Evolutionary conservation across 2,113 vertebrate genomes (phyloP).

Genomic region (Leptodactylus fuscus): DNA sequence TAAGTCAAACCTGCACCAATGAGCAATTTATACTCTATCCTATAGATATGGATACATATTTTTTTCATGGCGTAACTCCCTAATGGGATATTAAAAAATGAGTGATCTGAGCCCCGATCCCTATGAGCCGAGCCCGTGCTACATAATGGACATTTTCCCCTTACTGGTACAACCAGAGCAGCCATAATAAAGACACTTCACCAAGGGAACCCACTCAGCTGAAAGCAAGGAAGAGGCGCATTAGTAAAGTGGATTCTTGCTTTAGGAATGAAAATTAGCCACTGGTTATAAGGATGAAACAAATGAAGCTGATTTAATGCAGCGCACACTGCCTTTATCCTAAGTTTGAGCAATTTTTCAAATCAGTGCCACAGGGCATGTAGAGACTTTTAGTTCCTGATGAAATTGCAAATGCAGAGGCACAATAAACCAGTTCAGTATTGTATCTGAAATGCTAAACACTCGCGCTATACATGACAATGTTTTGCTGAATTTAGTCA

Average conservation of each 20-base stretch:
- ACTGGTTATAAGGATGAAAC: conserved; percentile 58
- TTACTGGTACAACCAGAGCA: conserved; percentile 16
- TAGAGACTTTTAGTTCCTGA: conserved; percentile 54
- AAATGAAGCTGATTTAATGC: conserved; percentile 61
- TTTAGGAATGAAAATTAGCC: conserved; percentile 60
- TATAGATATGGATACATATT: too few relatives aligned
- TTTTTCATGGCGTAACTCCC: too few relatives aligned
- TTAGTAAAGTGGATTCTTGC: conserved; percentile 56
- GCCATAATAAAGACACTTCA: conserved; percentile 40
- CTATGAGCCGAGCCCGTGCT: too few relatives aligned
- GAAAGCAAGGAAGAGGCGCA: conserved; percentile 43
- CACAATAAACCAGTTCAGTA: conserved; percentile 56
- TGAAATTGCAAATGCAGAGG: conserved; percentile 59
- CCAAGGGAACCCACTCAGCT: conserved; percentile 42
- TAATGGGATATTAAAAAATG: too few relatives aligned
- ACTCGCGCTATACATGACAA: conserved; percentile 50
- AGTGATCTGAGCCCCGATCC: too few relatives aligned
- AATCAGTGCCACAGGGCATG: conserved; percentile 59
- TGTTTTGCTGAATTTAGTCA: conserved; percentile 49
- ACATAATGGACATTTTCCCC: background rate
- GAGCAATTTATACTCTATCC: too few relatives aligned
- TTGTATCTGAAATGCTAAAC: conserved; percentile 61
- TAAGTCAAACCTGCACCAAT: too few relatives aligned
- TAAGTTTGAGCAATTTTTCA: conserved; percentile 61
- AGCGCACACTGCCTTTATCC: conserved; percentile 54